phyloP scores from a whole-genome alignment of 2,113 vertebrate genomes.

The Gasterosteus nipponicus region DNA sequence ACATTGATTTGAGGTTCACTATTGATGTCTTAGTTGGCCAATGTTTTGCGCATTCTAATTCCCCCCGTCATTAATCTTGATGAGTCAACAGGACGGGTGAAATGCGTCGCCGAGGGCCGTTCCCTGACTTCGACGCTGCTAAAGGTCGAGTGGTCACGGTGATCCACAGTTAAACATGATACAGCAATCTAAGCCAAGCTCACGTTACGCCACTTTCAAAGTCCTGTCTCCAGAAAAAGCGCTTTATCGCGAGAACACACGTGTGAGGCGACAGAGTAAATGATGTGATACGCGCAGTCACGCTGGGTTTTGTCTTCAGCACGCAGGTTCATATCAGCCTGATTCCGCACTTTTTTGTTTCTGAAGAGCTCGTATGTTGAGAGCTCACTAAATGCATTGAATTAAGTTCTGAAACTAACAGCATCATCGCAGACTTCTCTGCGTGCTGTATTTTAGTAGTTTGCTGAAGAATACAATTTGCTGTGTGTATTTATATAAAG shows the following conservation, averaged over 20 bases:
- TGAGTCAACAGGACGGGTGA: conserved; percentile 9
- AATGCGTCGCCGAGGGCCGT: conserved; percentile 22
- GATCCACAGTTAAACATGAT: not conserved
- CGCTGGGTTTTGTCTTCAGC: not conserved
- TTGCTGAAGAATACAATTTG: too few relatives aligned
- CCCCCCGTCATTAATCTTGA: conserved; percentile 37
- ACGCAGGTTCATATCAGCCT: not conserved
- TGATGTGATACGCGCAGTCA: not conserved
- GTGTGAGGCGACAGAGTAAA: not conserved
- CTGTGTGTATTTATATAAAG: not conserved
- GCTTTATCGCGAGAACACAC: not conserved
- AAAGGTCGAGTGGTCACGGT: conserved; percentile 31
- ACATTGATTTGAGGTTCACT: conserved; percentile 62
- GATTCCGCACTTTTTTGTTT: not conserved
- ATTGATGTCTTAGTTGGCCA: conserved; percentile 57
- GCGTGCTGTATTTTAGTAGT: not conserved
- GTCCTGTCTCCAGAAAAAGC: not conserved
- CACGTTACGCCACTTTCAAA: not conserved
- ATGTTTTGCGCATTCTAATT: conserved; percentile 51
- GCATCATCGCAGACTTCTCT: not conserved
- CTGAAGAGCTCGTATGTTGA: not conserved
- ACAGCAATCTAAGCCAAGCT: not conserved
- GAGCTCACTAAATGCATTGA: not conserved
- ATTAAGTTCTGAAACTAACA: not conserved
- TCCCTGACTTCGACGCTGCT: conserved; percentile 22